Conservation (phyloP, 1,140 invertebrate genomes). For the Papilio aristodemus region DNA sequence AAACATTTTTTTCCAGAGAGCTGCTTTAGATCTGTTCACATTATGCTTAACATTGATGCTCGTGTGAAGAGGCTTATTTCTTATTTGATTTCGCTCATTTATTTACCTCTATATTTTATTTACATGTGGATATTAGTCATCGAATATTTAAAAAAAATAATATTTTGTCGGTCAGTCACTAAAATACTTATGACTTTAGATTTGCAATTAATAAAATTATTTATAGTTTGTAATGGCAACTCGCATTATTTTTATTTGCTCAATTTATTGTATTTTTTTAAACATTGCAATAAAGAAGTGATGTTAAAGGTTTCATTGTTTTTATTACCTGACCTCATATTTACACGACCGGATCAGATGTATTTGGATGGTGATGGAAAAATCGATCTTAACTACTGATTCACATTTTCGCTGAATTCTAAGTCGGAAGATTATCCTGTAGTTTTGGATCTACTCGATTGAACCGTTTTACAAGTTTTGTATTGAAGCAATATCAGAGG, state of each 20-base stretch:
- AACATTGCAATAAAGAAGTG: constrained; percentile 28
- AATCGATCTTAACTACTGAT: no score
- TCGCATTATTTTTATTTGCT: constrained; percentile 37
- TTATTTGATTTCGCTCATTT: constrained; percentile 3
- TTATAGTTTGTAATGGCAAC: constrained; percentile 17
- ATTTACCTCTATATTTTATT: neutral
- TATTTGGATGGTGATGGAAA: no score
- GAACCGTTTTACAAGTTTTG: no score
- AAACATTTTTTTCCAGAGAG: neutral
- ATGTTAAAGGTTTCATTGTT: constrained; percentile 15
- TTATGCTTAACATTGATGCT: neutral
- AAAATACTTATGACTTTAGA: no score
- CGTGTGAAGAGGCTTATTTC: neutral
- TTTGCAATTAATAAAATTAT: neutral
- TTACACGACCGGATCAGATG: no score
- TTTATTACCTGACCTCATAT: neutral
- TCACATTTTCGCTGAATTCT: no score
- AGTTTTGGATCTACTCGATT: no score
- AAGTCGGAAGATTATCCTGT: no score
- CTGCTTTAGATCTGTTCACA: neutral
- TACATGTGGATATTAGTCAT: no score
- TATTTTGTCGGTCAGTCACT: no score
- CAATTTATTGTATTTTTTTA: constrained; percentile 40
- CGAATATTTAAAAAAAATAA: neutral
- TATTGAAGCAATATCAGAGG: no score